phyloP scores from a whole-genome alignment of 1,140 invertebrate genomes.

The Lasioglossum baleicum region DNA sequence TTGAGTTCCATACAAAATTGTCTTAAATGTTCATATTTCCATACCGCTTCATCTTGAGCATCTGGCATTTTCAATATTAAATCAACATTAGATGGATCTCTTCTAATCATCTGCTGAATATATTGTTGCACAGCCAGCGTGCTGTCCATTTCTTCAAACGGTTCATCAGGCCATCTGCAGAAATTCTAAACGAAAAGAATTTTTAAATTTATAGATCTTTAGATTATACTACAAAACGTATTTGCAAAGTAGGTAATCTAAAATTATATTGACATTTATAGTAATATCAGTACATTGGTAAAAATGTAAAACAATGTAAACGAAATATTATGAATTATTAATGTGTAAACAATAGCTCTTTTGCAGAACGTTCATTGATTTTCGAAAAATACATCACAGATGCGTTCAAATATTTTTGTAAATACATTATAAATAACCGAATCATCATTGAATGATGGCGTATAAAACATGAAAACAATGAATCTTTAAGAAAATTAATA shows the following conservation, averaged over 20 bases:
- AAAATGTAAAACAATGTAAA: neutral
- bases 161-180: constrained; percentile 97
- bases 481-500: constrained; percentile 28
- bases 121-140: constrained; percentile 99
- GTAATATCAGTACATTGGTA: neutral
- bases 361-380: constrained; percentile 42
- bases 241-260: neutral
- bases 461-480: too few relatives aligned
- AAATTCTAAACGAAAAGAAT: constrained; percentile 87
- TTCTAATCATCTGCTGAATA: constrained; percentile 98
- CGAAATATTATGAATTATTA: constrained; percentile 10
- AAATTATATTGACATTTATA: neutral
- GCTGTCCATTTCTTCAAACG: constrained; percentile 99
- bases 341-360: constrained; percentile 32
- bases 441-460: too few relatives aligned
- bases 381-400: constrained; percentile 18
- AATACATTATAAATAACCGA: too few relatives aligned
- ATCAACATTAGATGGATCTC: constrained; percentile 96
- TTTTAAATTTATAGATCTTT: too few relatives aligned
- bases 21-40: constrained; percentile 99
- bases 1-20: constrained; percentile 99
- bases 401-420: constrained; percentile 4
- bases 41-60: constrained; percentile 98
- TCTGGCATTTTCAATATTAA: constrained; percentile 97
- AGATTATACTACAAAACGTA: too few relatives aligned